phyloP scores from a whole-genome alignment of 2,797 vertebrate species.

The Neopelma chrysocephalum region DNA sequence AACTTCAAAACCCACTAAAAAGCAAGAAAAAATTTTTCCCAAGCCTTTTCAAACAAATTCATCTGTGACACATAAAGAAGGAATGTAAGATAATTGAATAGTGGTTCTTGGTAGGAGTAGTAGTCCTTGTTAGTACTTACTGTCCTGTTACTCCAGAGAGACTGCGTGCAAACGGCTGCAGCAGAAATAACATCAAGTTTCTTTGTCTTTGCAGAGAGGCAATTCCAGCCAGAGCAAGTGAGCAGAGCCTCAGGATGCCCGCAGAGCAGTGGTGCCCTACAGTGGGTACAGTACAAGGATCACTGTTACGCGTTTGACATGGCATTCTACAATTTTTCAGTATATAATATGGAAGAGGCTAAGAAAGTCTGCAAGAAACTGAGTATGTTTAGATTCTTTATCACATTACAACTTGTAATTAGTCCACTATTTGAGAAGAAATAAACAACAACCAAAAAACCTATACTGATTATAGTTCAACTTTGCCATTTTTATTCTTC shows the following conservation, averaged over 20 bases:
- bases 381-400: conserved; percentile 74
- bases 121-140: not conserved
- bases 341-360: conserved; percentile 81
- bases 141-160: not conserved
- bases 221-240: not conserved
- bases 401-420: not conserved
- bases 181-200: not conserved
- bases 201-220: conserved; percentile 49
- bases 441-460: not conserved
- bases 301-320: conserved; percentile 88
- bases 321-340: conserved; percentile 83
- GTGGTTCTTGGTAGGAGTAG: not conserved
- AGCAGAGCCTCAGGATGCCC: conserved; percentile 38
- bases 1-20: not conserved
- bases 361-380: conserved; percentile 80
- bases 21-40: not conserved
- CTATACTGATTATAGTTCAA: not conserved
- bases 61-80: not conserved
- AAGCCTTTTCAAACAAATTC: not conserved
- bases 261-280: not conserved
- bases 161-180: not conserved
- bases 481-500: not conserved
- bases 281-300: conserved; percentile 85
- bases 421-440: not conserved
- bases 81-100: not conserved